Evolutionary conservation across 2,888 invertebrate species (phyloP).

Genomic region (Myathropa florea): DNA sequence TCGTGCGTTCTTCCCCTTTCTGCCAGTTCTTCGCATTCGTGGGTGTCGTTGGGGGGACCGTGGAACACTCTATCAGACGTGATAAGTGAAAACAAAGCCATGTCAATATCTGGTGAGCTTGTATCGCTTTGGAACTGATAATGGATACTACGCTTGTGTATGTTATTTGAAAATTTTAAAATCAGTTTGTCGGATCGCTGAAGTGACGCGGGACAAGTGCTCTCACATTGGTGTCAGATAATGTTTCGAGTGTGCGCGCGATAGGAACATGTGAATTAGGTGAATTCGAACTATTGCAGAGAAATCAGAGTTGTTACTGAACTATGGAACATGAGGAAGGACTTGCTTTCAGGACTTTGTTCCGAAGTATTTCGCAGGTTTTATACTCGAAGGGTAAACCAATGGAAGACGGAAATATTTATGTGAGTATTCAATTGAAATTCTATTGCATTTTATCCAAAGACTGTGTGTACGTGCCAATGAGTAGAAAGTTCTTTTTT

Average conservation of each 20-base stretch:
- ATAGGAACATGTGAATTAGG: background rate
- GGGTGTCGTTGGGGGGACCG: constrained; percentile 17
- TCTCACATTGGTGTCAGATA: background rate
- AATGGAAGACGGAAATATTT: constrained; percentile 2
- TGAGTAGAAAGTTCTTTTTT: no score
- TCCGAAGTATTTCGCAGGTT: constrained; percentile 78
- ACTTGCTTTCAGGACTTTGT: constrained; percentile 74
- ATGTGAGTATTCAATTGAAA: constrained; percentile 29
- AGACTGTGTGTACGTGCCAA: background rate
- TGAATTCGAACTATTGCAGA: background rate
- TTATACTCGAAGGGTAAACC: constrained; percentile 73
- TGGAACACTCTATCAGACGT: constrained; percentile 50
- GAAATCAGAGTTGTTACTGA: background rate
- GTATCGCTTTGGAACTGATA: constrained; percentile 55
- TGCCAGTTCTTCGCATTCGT: background rate
- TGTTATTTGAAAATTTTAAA: constrained; percentile 37
- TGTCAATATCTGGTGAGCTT: constrained; percentile 48
- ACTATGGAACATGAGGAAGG: constrained; percentile 29
- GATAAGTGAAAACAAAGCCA: constrained; percentile 57
- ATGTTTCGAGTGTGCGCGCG: constrained; percentile 21
- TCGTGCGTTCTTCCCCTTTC: background rate
- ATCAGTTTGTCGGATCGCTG: constrained; percentile 51
- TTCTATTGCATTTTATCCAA: background rate
- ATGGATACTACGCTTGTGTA: constrained; percentile 37
- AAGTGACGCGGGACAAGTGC: constrained; percentile 36